Evolutionary conservation across 37 sponge, comb jelly and placozoan genomes (phyloP), one percentile per base, ranked within the genome.

Genomic region (Dysidea cf. avara): DNA sequence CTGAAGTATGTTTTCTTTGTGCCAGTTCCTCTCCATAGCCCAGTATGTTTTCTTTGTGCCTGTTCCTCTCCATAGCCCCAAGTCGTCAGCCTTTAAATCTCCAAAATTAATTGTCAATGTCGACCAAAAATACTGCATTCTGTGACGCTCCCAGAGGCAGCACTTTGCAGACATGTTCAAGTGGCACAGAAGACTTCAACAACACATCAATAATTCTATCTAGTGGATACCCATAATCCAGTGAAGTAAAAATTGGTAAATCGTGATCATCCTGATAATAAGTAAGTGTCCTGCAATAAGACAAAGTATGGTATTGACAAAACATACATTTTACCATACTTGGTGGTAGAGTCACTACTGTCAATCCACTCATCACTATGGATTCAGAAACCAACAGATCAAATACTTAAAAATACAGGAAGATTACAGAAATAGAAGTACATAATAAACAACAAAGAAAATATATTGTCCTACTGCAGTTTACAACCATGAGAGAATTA

Each of bases 101-200:
- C 13, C 38, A 53, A 53, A 52, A 26, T 72, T 52, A 33, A 72
- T 59, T 20, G 7, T 72, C 74, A 21, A 72, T 38, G 21, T 72
- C 74, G 2, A 72, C 61, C 12, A 72, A 12, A 58, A 72, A 72
- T 14, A 52, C 61, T 34, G 74, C 74, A 72, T 72, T 72, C 30
- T 72, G 28, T 11, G 47, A 29, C 24, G 56, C 74, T 35, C 24
- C 46, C 4, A 72, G 61, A 14, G 74, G 74, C 46, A 56, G 74
- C 16, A 72, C 74, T 32, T 58, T 72, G 61, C 74, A 72, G 29
- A 72, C 48, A 21, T 72, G 25, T 12, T 53, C 38, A 53, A 12
- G 20, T 20, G 40, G 43, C 43, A 72, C 35, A 21, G 30, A 38
- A 24, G 74, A 39, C 26, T 55, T 56, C 74, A 72, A 25, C 2